Percentiles rank a stretch among this genome's conserved stretches.
phyloP scores from a whole-genome alignment of 2,113 vertebrate genomes.

The Dolichallabes microphthalmus region DNA sequence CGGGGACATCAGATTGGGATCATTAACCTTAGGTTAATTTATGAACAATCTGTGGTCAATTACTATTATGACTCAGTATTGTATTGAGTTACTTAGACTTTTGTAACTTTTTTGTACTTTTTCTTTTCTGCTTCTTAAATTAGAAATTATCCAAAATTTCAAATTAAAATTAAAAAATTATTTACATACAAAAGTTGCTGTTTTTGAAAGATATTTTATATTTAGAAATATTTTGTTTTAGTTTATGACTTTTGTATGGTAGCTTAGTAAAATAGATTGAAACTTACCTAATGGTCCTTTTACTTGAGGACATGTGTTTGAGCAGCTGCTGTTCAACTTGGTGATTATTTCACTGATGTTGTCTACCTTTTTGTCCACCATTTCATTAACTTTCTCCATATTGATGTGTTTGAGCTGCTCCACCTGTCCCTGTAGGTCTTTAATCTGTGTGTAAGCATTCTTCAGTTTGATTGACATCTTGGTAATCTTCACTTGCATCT shows the following conservation, averaged over 20 bases:
- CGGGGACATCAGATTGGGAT: neutral
- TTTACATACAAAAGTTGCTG: neutral
- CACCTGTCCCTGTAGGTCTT: slow-evolving; percentile 79
- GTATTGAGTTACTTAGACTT: neutral
- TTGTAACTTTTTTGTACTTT: neutral
- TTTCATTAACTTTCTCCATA: slow-evolving; percentile 82
- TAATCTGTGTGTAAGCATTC: slow-evolving; percentile 82
- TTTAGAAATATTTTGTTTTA: neutral
- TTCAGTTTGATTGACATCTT: slow-evolving; percentile 83
- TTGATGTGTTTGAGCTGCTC: slow-evolving; percentile 81
- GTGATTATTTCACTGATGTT: slow-evolving; percentile 82
- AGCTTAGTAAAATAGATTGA: neutral
- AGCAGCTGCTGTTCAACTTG: slow-evolving; percentile 81
- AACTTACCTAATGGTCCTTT: slow-evolving; percentile 65
- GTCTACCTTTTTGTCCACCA: slow-evolving; percentile 82
- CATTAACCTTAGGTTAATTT: neutral
- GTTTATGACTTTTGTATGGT: neutral
- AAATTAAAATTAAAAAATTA: neutral
- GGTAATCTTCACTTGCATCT: slow-evolving; percentile 84
- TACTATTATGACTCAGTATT: neutral
- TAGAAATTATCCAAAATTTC: neutral
- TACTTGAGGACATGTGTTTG: slow-evolving; percentile 71
- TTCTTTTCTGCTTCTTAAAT: neutral
- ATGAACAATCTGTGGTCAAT: neutral
- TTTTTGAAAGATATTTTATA: neutral